Evolutionary conservation across 2,113 vertebrate species (phyloP).

Genomic region (Myotis lucifugus): DNA sequence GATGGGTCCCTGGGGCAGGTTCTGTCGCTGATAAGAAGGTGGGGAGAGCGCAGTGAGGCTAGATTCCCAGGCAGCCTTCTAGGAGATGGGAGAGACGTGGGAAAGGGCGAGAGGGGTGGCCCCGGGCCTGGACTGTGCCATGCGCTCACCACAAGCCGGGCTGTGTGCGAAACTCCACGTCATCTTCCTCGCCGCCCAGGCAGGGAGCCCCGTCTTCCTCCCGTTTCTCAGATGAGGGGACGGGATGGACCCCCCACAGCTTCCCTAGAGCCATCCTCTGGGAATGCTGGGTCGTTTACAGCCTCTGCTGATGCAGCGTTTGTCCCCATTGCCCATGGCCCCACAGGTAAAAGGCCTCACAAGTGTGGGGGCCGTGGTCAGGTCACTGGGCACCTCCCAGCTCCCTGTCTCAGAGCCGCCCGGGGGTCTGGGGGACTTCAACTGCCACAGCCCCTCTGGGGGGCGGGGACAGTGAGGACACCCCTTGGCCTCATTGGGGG

Average conservation of each 20-base stretch:
- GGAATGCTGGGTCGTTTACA: not conserved
- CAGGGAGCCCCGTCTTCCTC: not conserved
- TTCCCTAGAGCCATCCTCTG: not conserved
- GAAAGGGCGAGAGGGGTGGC: not conserved
- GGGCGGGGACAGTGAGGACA: not conserved
- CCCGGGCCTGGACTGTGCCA: rapidly evolving
- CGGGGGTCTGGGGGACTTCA: not conserved
- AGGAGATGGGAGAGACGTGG: not conserved
- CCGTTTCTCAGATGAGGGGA: not conserved
- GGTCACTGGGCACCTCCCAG: not conserved
- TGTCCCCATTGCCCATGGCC: rapidly evolving
- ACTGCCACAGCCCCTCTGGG: not conserved
- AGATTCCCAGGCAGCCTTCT: not conserved
- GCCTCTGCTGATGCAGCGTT: not conserved
- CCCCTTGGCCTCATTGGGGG: rapidly evolving
- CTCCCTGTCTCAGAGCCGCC: not conserved
- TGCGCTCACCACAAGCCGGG: not conserved
- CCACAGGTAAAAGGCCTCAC: not conserved
- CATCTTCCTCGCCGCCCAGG: rapidly evolving
- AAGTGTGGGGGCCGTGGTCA: too few species aligned
- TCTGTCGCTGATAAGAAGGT: not conserved
- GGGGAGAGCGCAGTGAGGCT: not conserved
- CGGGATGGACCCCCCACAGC: not conserved
- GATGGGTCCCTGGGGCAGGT: not conserved
- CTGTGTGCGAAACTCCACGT: not conserved